Conservation (phyloP, 2,113 vertebrate genomes). For the Gadus chalcogrammus region DNA sequence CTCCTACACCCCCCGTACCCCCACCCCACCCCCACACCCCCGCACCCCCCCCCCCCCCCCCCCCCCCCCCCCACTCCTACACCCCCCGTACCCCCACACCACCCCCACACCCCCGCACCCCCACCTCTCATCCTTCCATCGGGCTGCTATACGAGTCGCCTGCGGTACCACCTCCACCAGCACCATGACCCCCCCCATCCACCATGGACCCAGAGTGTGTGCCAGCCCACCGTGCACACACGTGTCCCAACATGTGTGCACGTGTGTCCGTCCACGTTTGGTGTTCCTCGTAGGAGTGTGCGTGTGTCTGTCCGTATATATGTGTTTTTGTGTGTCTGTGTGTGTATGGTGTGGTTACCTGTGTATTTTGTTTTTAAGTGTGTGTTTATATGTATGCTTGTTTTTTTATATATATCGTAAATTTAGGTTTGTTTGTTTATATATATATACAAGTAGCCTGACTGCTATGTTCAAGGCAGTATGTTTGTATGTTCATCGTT, state of each 20-base stretch:
- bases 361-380: background rate
- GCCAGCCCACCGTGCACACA: no score
- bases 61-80: no score
- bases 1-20: background rate
- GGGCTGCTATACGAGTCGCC: no score
- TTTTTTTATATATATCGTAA: conserved; percentile 1
- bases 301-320: background rate
- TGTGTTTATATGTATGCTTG: background rate
- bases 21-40: conserved; percentile 2
- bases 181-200: no score
- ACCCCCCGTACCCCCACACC: conserved; percentile 1
- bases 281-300: background rate
- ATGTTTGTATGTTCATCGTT: no score
- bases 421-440: no score
- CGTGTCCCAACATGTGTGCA: no score
- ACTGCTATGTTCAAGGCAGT: no score
- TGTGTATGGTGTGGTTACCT: background rate
- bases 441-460: background rate
- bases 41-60: no score
- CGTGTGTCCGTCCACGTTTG: no score
- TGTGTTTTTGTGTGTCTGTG: conserved; percentile 5
- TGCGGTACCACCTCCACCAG: no score
- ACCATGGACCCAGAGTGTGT: no score
- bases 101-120: background rate
- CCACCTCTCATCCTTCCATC: conserved; percentile 7